Evolutionary conservation across 35 echinoderm and acorn worm genomes (phyloP).

Genomic region (Eucidaris tribuloides): DNA sequence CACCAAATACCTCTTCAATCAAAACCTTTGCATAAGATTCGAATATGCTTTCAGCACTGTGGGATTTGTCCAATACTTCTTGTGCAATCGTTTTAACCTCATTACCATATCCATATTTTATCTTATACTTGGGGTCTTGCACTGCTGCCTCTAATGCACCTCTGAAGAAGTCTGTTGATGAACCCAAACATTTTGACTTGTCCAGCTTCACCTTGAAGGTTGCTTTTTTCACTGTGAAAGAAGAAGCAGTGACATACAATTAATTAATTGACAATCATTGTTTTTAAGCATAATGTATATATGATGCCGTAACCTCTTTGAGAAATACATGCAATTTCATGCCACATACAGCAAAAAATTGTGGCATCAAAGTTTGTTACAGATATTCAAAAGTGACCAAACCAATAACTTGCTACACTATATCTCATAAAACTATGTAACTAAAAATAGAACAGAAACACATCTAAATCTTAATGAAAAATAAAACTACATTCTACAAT

Average conservation of each 20-base stretch:
- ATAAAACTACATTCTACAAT: too few species aligned
- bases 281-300: background rate
- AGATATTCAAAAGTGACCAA: background rate
- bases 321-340: too few species aligned
- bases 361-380: background rate
- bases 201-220: background rate
- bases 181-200: background rate
- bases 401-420: background rate
- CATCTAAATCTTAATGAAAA: too few species aligned
- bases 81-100: background rate
- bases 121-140: background rate
- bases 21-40: background rate
- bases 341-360: background rate
- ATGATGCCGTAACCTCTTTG: background rate
- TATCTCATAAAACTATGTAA: too few species aligned
- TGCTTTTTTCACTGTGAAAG: background rate
- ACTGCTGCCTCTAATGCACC: background rate
- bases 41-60: background rate
- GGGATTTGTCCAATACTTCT: background rate
- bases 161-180: background rate
- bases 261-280: background rate
- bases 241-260: background rate
- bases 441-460: too few species aligned
- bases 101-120: background rate
- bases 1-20: background rate